Percentiles rank a stretch among this genome's conserved stretches.
These are phyloP conservation scores for Desmophyllum pertusum DNA, from an alignment of 92 coral and sea anemone genomes.

Conservation along the genomic window DNA sequence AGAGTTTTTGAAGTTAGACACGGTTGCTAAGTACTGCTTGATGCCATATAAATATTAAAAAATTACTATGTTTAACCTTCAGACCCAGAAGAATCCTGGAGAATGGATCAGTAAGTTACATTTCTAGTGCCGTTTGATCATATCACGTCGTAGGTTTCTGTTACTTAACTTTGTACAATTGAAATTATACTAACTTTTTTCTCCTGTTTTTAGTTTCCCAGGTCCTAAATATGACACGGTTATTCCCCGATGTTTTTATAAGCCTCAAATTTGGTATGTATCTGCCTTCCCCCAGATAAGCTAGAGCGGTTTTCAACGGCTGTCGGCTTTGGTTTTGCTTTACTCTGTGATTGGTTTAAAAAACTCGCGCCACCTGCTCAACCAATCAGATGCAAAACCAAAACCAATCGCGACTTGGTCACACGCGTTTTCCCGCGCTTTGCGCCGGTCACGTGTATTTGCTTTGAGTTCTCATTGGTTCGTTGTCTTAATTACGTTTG, in stretches of 20 bases:
- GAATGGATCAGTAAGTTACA: constrained; percentile 86
- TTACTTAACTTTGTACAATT: no score
- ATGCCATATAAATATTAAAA: neutral
- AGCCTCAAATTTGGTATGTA: constrained; percentile 72
- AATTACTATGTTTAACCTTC: neutral
- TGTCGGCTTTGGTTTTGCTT: no score
- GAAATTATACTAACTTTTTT: neutral
- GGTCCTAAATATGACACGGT: constrained; percentile 79
- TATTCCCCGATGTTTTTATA: constrained; percentile 75
- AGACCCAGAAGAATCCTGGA: constrained; percentile 91
- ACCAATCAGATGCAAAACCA: constrained; percentile 14
- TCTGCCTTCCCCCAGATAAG: no score
- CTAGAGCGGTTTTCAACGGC: no score
- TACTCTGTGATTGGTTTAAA: neutral
- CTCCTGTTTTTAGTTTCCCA: constrained; percentile 64
- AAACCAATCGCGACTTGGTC: neutral
- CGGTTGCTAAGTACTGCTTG: neutral
- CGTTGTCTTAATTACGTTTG: no score
- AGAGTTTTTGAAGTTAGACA: neutral
- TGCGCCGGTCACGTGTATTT: neutral
- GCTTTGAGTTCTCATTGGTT: neutral
- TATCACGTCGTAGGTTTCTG: neutral
- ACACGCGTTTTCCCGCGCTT: constrained; percentile 26
- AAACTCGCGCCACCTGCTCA: constrained; percentile 17
- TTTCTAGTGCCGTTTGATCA: neutral